Conservation (phyloP, 2,888 invertebrate genomes). For the Drosophila melanosoma region DNA sequence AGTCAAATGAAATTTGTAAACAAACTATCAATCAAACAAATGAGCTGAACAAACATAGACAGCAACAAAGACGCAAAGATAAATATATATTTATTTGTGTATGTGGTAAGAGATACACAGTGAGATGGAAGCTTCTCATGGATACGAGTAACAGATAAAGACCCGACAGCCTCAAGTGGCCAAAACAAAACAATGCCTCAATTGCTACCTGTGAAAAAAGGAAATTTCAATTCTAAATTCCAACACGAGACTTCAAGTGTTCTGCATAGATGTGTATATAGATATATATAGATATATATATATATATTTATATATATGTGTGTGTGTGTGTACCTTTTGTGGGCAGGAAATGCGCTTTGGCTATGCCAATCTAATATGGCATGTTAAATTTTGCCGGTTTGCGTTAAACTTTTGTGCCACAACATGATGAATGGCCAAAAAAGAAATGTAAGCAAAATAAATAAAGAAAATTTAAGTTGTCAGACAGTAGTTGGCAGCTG, state of each 20-base stretch:
- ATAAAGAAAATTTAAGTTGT: slow-evolving; percentile 50
- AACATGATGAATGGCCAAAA: slow-evolving; percentile 55
- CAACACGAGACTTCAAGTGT: slow-evolving; percentile 14
- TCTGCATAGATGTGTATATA: neutral
- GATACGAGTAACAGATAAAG: slow-evolving; percentile 39
- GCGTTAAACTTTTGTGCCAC: slow-evolving; percentile 36
- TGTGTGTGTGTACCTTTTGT: slow-evolving; percentile 19
- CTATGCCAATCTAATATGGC: slow-evolving; percentile 54
- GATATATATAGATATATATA: neutral
- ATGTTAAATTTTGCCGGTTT: slow-evolving; percentile 37
- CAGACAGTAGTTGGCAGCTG: slow-evolving; percentile 49
- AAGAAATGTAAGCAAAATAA: slow-evolving; percentile 20
- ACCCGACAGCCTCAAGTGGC: slow-evolving; percentile 56
- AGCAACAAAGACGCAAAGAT: slow-evolving; percentile 17
- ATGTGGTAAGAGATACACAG: slow-evolving; percentile 10
- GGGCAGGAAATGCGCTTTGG: slow-evolving; percentile 72
- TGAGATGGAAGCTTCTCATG: slow-evolving; percentile 34
- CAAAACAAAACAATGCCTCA: slow-evolving; percentile 32
- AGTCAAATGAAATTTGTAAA: slow-evolving; percentile 74
- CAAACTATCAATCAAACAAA: slow-evolving; percentile 78
- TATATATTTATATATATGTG: neutral
- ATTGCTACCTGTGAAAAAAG: slow-evolving; percentile 53
- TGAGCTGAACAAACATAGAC: slow-evolving; percentile 51
- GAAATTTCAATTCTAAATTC: slow-evolving; percentile 16
- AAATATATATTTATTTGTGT: neutral